Evolutionary conservation across 1,140 invertebrate species (phyloP), one percentile per base, ranked within the genome.

Genomic region (Drosophila novamexicana): DNA sequence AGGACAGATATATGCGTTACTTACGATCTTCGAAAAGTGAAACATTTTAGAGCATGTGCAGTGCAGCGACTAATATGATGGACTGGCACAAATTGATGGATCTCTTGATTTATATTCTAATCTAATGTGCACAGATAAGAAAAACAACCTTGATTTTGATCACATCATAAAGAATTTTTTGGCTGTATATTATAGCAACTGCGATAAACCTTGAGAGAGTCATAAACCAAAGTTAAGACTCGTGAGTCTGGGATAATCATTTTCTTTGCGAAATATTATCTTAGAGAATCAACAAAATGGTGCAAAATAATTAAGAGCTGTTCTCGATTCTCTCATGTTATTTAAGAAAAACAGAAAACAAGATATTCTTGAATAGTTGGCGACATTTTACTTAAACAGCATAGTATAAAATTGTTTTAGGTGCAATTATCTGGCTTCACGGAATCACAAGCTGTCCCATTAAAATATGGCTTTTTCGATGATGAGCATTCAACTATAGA

Each of bases 391-490:
- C 4, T 29, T 5, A 5, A 29, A 29, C 22, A 29, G 4, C 6
- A 42, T 14, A 7, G 1, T 2, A 6, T 16, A 34, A 4, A 58
- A 14, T 36, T 36, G 37, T n/a, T 58, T 52, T 64, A 64, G 16
- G 59, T 63, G 74, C 80, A 83, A 29, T 29, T 39, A 32, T 50
- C 64, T 0, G 77, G 81, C 18, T 83, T 73, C 9, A 7, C 22
- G 0, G 0, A 2, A 0, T 0, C 0, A n/a, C 81, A 80, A 0
- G 0, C 0, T 4, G 2, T 0, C 6, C 16, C 56, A 59, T 79
- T 22, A 34, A 52, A 83, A 22, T 80, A 83, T 6, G 66, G 42
- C 3, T 32, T 1, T 1, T 62, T 44, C n/a, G 59, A 9, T 1
- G n/a, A 12, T 5, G 16, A 10, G 22, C 62, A 75, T 4, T n/a